phyloP scores from a whole-genome alignment of 1,140 invertebrate genomes.

The Halesus radiatus region DNA sequence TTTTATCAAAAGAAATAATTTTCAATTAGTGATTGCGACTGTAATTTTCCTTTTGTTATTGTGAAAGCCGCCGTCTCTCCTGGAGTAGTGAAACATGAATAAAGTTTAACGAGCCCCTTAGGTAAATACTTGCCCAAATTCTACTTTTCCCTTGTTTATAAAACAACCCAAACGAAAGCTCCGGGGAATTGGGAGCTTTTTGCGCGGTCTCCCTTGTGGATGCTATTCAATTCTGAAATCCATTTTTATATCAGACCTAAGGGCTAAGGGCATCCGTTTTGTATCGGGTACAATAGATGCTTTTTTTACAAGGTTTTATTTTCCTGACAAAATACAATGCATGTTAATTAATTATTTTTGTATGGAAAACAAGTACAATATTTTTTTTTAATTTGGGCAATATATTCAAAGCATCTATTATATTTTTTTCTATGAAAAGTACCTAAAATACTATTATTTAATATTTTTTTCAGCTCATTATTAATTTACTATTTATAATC shows the following conservation, averaged over 20 bases:
- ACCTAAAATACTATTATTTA: too few relatives aligned
- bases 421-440: too few relatives aligned
- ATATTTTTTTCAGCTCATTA: too few relatives aligned
- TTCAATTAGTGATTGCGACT: slow-evolving; percentile 39
- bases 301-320: too few relatives aligned
- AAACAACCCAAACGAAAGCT: slow-evolving; percentile 20
- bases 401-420: too few relatives aligned
- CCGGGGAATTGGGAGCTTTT: slow-evolving; percentile 28
- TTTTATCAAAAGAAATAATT: slow-evolving; percentile 35
- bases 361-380: too few relatives aligned
- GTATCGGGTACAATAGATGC: too few relatives aligned
- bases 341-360: too few relatives aligned
- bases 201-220: not conserved
- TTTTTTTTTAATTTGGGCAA: too few relatives aligned
- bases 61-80: slow-evolving; percentile 18
- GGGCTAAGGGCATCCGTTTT: too few relatives aligned
- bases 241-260: slow-evolving; percentile 20
- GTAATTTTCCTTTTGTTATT: slow-evolving; percentile 41
- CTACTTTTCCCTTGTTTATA: slow-evolving; percentile 30
- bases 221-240: slow-evolving; percentile 15
- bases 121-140: slow-evolving; percentile 36
- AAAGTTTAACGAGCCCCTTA: slow-evolving; percentile 42
- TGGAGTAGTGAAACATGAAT: slow-evolving; percentile 37
- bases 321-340: too few relatives aligned
- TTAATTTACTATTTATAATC: too few relatives aligned